A percentile compares a stretch with the other conserved stretches of the same genome.
Evolutionary conservation across 2,113 vertebrate species (phyloP).

Genomic region (Pantherophis guttatus): DNA sequence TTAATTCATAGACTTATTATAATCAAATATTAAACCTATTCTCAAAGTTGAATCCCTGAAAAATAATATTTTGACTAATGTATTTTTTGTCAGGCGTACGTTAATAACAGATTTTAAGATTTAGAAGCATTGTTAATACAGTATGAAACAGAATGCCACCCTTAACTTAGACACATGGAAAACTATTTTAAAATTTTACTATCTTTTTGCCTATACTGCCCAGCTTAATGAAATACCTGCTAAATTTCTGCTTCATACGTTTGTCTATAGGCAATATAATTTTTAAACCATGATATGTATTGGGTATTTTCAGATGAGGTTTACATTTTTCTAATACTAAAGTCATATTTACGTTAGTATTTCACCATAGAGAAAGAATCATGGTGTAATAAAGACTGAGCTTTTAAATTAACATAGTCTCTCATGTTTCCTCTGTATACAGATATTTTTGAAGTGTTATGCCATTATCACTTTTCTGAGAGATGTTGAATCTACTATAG

Average conservation of each 20-base stretch:
- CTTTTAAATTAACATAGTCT: not conserved
- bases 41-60: not conserved
- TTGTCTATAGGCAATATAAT: conserved; percentile 39
- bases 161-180: not conserved
- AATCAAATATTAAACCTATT: not conserved
- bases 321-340: not conserved
- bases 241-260: conserved; percentile 29
- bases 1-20: not conserved
- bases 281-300: conserved; percentile 20
- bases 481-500: not conserved
- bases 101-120: not conserved
- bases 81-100: not conserved
- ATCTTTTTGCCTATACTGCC: conserved; percentile 24
- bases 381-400: not conserved
- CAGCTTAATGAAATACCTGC: conserved; percentile 14
- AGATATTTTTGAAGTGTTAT: not conserved
- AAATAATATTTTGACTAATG: not conserved
- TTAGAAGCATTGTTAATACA: not conserved
- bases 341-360: not conserved
- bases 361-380: not conserved
- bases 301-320: not conserved
- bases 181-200: conserved; percentile 4
- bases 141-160: not conserved
- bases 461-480: not conserved
- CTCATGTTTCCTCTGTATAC: not conserved